A percentile compares a stretch with the other conserved stretches of the same genome.
phyloP scores from a whole-genome alignment of 1,140 invertebrate genomes.

The Drosophila subobscura region DNA sequence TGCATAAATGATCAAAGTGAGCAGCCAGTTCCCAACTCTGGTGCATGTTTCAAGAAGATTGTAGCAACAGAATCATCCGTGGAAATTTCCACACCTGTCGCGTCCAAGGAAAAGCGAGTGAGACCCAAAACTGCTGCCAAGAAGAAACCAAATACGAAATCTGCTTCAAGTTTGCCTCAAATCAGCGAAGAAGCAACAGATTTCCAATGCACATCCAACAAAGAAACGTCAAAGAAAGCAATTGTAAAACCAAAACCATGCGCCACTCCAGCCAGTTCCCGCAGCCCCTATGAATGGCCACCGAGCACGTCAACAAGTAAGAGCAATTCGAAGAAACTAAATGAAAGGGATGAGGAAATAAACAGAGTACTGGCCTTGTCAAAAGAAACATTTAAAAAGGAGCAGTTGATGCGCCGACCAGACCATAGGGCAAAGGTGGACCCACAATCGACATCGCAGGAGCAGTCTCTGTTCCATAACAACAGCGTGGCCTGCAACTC shows the following conservation, averaged over 20 bases:
- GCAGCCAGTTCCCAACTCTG: no score
- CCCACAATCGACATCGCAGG: not conserved
- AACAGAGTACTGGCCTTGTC: slow-evolving; percentile 38
- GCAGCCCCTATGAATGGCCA: not conserved
- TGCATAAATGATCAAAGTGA: no score
- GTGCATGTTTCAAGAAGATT: no score
- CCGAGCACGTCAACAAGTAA: no score
- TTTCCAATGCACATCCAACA: not conserved
- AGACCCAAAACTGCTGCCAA: not conserved
- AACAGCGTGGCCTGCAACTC: slow-evolving; percentile 67
- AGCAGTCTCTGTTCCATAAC: slow-evolving; percentile 40
- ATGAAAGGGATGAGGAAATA: slow-evolving; percentile 29
- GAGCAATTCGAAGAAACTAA: not conserved
- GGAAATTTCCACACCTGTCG: no score
- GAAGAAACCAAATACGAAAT: not conserved
- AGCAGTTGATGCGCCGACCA: slow-evolving; percentile 15
- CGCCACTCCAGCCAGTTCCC: no score
- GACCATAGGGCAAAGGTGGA: no score
- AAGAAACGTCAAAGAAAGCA: not conserved
- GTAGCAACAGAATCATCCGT: no score
- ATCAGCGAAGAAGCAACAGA: slow-evolving; percentile 1
- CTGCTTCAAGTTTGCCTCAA: not conserved
- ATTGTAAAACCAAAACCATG: no score
- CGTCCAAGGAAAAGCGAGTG: not conserved
- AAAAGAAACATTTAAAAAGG: slow-evolving; percentile 13